phyloP scores from a whole-genome alignment of 2,113 vertebrate genomes.

The Meles meles region DNA sequence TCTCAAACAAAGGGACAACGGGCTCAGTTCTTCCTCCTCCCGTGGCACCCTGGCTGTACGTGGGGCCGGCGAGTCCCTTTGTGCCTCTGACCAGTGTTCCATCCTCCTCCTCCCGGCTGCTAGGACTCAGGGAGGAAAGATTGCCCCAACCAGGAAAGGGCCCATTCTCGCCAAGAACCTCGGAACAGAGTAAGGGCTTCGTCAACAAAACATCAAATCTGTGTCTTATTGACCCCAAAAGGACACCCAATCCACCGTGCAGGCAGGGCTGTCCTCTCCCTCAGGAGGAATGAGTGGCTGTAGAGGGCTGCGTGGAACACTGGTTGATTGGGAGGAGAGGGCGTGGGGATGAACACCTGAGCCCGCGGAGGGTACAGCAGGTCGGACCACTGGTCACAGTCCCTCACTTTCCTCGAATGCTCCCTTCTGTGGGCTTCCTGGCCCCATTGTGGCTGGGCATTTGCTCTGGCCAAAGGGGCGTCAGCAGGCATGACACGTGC shows the following conservation, averaged over 20 bases:
- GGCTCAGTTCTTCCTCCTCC: neutral
- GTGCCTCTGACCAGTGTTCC: neutral
- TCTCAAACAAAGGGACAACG: accelerated
- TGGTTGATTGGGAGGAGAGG: accelerated
- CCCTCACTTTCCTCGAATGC: neutral
- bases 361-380: accelerated
- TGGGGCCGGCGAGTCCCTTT: accelerated
- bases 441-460: accelerated
- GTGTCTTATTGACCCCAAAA: neutral
- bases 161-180: neutral
- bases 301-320: accelerated
- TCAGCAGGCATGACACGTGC: too few relatives aligned
- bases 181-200: too few relatives aligned
- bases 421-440: neutral
- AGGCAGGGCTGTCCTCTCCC: neutral
- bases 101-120: accelerated
- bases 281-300: neutral
- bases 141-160: accelerated
- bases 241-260: accelerated
- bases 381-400: accelerated
- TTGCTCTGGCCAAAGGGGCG: too few relatives aligned
- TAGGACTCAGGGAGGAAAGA: neutral
- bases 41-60: neutral
- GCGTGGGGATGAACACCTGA: accelerated
- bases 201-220: neutral